Evolutionary conservation across 2,888 invertebrate genomes (phyloP), one percentile per base, ranked within the genome.

Genomic region (Aporophyla nigra): DNA sequence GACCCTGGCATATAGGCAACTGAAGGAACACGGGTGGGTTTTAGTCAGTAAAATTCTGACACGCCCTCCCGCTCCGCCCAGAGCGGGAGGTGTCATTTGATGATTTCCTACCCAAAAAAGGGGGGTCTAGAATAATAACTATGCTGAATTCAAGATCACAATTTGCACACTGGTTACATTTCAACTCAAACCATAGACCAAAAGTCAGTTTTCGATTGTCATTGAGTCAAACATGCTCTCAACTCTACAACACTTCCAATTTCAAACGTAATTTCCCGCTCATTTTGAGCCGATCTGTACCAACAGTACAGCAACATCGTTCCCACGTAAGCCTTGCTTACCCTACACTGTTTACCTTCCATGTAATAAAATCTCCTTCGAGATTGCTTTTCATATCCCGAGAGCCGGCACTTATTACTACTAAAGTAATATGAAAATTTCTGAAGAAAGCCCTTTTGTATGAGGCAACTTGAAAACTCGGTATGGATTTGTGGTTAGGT

Each of bases 391-490:
- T 81, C 84, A 81, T 86, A 87, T 84, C 82, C 86, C 84, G 21
- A 33, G 80, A 81, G 79, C 81, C 74, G 69, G 88, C 88, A 89
- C 91, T 92, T 91, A 91, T 91, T 90, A 92, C 89, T 85, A 86
- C 84, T 90, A 90, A 92, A 90, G 92, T 92, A 92, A 93, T 93
- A 93, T 93, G 92, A 93, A 93, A 93, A 93, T 93, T 92, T 88
- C 91, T 88, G 82, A 91, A 91, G 91, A 91, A 93, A 92, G 90
- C 89, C 92, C 91, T 91, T 86, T 93, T 93, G 91, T 93, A 89
- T 91, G 91, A 91, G 90, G 86, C 78, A 84, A 91, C 90, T 93
- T 92, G 86, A 80, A 83, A 91, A 91, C 90, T 88, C 43, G 65
- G 80, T 80, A 81, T 81, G 86, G 83, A 83, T 86, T 86, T 80